Conservation (phyloP, 2,113 vertebrate species). For the Thamnaconus septentrionalis region DNA sequence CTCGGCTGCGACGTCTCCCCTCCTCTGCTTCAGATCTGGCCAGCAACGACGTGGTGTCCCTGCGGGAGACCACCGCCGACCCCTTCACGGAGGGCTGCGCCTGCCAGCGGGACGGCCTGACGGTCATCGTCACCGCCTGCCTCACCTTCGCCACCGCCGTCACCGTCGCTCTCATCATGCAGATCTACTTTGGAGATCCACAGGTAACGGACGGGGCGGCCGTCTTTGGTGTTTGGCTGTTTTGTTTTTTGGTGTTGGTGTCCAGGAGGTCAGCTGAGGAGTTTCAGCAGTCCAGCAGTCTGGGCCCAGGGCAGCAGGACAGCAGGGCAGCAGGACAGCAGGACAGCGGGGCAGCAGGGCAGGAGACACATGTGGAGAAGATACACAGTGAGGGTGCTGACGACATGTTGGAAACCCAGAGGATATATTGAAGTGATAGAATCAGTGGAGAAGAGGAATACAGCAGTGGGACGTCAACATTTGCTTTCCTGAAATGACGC, state of each 20-base stretch:
- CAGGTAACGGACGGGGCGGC: conserved; percentile 76
- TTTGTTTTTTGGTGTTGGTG: neutral
- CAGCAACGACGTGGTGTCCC: conserved; percentile 84
- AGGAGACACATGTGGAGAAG: too few species aligned
- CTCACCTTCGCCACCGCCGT: conserved; percentile 94
- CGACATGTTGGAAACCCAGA: too few species aligned
- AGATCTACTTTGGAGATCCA: conserved; percentile 96
- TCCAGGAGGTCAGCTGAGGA: conserved; percentile 6
- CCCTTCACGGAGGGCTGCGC: conserved; percentile 90
- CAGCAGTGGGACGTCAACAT: too few species aligned
- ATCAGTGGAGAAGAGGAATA: too few species aligned
- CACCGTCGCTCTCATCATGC: conserved; percentile 93
- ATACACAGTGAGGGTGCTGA: too few species aligned
- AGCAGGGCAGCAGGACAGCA: too few species aligned
- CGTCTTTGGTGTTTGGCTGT: neutral
- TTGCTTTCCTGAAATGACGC: too few species aligned
- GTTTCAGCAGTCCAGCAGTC: too few species aligned
- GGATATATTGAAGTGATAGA: too few species aligned
- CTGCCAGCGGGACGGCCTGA: conserved; percentile 91
- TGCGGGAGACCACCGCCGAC: conserved; percentile 89
- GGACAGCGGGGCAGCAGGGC: too few species aligned
- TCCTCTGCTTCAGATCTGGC: conserved; percentile 93
- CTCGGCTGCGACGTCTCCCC: conserved; percentile 91
- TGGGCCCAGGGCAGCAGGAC: too few species aligned
- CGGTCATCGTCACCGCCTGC: conserved; percentile 94